Percentiles rank a stretch among this genome's conserved stretches.
Evolutionary conservation across 2,888 invertebrate genomes (phyloP).

Genomic region (Parnassius mnemosyne): DNA sequence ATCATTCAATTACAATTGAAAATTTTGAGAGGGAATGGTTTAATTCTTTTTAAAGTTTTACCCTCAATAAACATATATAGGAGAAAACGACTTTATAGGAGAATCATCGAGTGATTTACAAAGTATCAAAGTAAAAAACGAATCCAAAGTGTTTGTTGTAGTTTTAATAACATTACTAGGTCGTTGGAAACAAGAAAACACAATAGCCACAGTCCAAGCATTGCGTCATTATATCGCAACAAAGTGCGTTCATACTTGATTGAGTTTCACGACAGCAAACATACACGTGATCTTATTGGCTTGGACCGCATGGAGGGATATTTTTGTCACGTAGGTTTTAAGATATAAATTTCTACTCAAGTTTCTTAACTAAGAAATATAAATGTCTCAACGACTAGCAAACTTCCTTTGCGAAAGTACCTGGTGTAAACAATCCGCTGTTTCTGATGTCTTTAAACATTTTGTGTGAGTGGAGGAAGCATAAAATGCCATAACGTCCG

Average conservation of each 20-base stretch:
- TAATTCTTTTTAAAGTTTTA: no score
- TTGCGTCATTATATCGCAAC: constrained; percentile 35
- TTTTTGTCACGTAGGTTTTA: constrained; percentile 18
- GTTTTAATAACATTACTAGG: constrained; percentile 12
- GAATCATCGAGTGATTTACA: no score
- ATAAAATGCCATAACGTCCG: not conserved
- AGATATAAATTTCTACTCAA: constrained; percentile 9
- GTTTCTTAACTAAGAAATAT: constrained; percentile 9
- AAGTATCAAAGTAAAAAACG: no score
- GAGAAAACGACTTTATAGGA: no score
- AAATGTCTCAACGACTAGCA: not conserved
- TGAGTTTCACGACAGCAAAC: constrained; percentile 46
- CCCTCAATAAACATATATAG: no score
- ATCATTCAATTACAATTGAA: no score
- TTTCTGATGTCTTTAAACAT: no score
- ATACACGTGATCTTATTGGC: constrained; percentile 16
- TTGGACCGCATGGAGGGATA: constrained; percentile 11
- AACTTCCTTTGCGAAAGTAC: no score
- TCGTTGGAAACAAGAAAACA: constrained; percentile 23
- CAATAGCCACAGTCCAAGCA: constrained; percentile 17
- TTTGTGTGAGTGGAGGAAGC: not conserved
- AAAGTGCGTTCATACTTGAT: constrained; percentile 61
- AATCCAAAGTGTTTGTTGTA: not conserved
- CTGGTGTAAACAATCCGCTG: no score
- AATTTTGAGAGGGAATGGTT: no score